phyloP scores from a whole-genome alignment of 2,113 vertebrate species.

The Sitta europaea region DNA sequence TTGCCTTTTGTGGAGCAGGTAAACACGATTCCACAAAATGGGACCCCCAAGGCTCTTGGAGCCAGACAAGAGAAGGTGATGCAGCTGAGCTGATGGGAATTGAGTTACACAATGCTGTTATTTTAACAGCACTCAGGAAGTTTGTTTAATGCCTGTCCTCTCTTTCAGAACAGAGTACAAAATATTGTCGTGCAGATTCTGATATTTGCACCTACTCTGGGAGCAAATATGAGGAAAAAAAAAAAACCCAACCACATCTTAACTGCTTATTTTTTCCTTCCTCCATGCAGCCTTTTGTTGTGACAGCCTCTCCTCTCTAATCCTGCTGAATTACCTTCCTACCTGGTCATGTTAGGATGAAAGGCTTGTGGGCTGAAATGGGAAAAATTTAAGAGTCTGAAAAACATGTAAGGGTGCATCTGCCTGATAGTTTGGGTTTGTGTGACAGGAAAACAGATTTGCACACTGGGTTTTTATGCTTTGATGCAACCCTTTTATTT shows the following conservation, averaged over 20 bases:
- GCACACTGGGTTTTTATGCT: neutral
- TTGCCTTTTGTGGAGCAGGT: neutral
- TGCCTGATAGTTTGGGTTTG: neutral
- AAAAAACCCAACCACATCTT: neutral
- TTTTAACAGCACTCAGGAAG: neutral
- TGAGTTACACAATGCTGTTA: constrained; percentile 18
- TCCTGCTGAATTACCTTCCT: neutral
- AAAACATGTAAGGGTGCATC: neutral
- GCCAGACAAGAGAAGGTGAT: constrained; percentile 22
- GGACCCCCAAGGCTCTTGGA: neutral
- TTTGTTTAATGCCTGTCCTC: neutral
- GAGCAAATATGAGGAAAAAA: neutral
- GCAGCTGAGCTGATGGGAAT: neutral
- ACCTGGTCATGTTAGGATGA: neutral
- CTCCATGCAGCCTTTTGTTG: neutral
- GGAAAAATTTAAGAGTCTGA: neutral
- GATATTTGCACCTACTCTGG: neutral
- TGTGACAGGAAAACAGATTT: neutral
- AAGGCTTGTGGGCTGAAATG: neutral
- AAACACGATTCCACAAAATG: neutral
- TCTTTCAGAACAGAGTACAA: neutral
- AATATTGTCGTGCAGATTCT: neutral
- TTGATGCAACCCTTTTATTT: neutral
- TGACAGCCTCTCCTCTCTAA: neutral
- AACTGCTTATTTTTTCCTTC: neutral